phyloP scores from a whole-genome alignment of 2,113 vertebrate species.

The Pteronura brasiliensis region DNA sequence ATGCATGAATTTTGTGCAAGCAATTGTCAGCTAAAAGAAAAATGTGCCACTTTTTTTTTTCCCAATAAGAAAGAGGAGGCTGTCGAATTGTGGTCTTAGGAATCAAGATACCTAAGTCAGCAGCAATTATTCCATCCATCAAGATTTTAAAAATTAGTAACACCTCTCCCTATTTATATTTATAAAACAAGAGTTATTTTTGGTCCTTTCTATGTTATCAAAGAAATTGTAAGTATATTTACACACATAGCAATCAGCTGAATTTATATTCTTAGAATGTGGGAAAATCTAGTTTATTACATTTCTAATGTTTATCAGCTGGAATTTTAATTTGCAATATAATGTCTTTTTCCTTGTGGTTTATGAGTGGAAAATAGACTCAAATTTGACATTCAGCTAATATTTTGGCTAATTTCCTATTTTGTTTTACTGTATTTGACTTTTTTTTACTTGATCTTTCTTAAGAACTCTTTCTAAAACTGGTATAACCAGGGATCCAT shows the following conservation, averaged over 20 bases:
- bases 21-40: neutral
- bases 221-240: constrained; percentile 33
- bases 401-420: neutral
- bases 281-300: neutral
- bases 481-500: neutral
- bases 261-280: neutral
- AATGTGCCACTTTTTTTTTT: neutral
- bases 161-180: neutral
- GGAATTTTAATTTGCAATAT: constrained; percentile 7
- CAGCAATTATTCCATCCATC: neutral
- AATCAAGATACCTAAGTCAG: neutral
- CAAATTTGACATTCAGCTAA: neutral
- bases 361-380: neutral
- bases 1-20: neutral
- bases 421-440: neutral
- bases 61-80: neutral
- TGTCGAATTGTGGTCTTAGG: neutral
- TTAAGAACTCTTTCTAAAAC: neutral
- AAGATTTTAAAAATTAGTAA: neutral
- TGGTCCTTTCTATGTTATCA: neutral
- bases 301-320: constrained; percentile 36
- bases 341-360: neutral
- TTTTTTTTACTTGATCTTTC: neutral
- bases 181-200: neutral
- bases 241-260: neutral